Evolutionary conservation across 2,113 vertebrate species (phyloP).

Genomic region (Brachirus orientalis): DNA sequence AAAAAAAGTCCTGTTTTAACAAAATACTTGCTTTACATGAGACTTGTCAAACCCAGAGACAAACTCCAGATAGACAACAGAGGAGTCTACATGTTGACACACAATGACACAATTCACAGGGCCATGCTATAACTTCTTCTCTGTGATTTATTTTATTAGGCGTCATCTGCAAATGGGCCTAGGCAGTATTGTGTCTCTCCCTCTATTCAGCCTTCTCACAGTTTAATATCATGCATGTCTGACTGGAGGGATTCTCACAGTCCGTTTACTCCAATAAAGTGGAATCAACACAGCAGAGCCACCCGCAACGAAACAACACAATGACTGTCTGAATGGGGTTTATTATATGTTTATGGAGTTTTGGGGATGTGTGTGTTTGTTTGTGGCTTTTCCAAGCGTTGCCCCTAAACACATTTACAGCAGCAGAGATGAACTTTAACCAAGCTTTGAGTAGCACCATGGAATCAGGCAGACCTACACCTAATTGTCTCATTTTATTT

Average conservation of each 20-base stretch:
- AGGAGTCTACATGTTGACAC: no score
- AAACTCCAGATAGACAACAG: no score
- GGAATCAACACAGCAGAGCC: conserved; percentile 59
- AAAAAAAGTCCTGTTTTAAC: no score
- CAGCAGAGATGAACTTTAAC: conserved; percentile 32
- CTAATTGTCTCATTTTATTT: conserved; percentile 68
- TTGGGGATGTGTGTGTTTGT: conserved; percentile 26
- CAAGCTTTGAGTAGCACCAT: conserved; percentile 11
- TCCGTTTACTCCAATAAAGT: conserved; percentile 50
- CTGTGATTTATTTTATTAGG: no score
- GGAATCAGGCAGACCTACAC: conserved; percentile 46
- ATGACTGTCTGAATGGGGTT: conserved; percentile 50
- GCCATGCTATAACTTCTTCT: conserved; percentile 39
- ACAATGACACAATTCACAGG: no score
- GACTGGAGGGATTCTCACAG: conserved; percentile 51
- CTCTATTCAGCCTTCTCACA: conserved; percentile 33
- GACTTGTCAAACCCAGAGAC: no score
- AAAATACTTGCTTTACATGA: no score
- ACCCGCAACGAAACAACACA: conserved; percentile 29
- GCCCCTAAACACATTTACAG: conserved; percentile 23
- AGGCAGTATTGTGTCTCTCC: conserved; percentile 15
- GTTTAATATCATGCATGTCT: conserved; percentile 61
- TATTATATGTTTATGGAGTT: conserved; percentile 25
- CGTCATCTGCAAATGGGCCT: conserved; percentile 44
- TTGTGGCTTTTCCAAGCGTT: conserved; percentile 9